Evolutionary conservation across 2,113 vertebrate species (phyloP).

Genomic region (Columba livia): DNA sequence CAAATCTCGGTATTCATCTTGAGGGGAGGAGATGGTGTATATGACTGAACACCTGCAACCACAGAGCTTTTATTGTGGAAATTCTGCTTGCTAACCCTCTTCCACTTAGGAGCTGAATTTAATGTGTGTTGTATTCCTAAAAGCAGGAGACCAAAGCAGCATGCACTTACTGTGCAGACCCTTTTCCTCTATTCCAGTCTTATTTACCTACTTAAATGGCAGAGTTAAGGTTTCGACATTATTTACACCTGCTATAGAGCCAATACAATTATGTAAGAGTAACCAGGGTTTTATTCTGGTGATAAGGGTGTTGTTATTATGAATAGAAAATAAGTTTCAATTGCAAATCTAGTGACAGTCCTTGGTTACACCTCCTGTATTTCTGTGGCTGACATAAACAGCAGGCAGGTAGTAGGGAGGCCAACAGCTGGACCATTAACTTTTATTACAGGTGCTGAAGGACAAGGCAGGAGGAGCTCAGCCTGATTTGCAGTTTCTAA

Average conservation of each 20-base stretch:
- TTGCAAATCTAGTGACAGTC: background rate
- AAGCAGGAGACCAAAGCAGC: conserved; percentile 49
- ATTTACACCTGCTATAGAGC: conserved; percentile 3
- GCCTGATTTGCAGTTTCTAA: background rate
- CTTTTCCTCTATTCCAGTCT: background rate
- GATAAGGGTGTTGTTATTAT: background rate
- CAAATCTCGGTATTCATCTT: conserved; percentile 81
- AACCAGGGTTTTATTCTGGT: background rate
- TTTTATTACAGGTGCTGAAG: background rate
- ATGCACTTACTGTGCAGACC: background rate
- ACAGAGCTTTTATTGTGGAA: conserved; percentile 75
- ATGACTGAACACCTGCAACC: conserved; percentile 79
- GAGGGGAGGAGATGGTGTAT: conserved; percentile 78
- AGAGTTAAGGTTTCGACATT: conserved; percentile 33
- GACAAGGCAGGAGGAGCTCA: background rate
- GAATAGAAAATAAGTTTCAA: background rate
- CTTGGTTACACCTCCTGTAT: background rate
- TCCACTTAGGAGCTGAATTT: conserved; percentile 41
- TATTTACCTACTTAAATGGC: conserved; percentile 25
- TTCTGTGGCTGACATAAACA: background rate
- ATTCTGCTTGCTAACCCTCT: conserved; percentile 51
- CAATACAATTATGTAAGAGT: background rate
- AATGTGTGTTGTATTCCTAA: conserved; percentile 32
- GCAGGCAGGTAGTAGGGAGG: background rate
- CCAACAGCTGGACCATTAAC: background rate